These are phyloP conservation scores for Drosophila nigrodunni DNA, from an alignment of 1,140 invertebrate species.

Conservation along the genomic window DNA sequence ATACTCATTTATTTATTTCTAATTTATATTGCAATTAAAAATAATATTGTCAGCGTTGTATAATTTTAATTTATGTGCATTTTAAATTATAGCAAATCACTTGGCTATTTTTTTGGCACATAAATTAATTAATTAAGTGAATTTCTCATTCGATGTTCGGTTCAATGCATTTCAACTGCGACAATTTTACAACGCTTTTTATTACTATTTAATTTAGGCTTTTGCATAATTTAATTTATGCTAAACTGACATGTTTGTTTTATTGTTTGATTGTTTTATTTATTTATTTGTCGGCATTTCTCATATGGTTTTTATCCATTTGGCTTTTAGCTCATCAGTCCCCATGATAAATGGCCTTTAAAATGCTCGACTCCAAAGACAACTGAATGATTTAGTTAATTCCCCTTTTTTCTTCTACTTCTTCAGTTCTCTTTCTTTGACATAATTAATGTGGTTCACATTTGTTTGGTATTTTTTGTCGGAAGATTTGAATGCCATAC, in stretches of 20 bases:
- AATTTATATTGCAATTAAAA: conserved; percentile 82
- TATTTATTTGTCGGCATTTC: conserved; percentile 38
- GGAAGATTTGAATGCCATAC: not conserved
- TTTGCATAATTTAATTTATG: conserved; percentile 76
- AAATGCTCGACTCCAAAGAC: conserved; percentile 59
- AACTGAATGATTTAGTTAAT: conserved; percentile 68
- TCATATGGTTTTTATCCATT: conserved; percentile 33
- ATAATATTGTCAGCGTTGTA: conserved; percentile 71
- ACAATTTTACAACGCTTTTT: conserved; percentile 51
- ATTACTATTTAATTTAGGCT: conserved; percentile 72
- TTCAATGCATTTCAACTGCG: conserved; percentile 8
- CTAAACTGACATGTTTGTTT: conserved; percentile 57
- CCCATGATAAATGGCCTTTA: conserved; percentile 73
- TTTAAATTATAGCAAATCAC: conserved; percentile 41
- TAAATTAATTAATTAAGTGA: conserved; percentile 82
- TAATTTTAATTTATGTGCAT: conserved; percentile 78
- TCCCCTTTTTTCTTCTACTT: conserved; percentile 42
- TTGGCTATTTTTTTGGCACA: conserved; percentile 49
- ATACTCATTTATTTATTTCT: conserved; percentile 67
- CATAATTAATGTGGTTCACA: conserved; percentile 73
- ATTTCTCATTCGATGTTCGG: conserved; percentile 51
- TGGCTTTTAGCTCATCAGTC: conserved; percentile 50
- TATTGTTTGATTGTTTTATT: conserved; percentile 30
- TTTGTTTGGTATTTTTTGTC: conserved; percentile 45
- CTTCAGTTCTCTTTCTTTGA: conserved; percentile 34